These are phyloP conservation scores for Calephelis nemesis DNA, from an alignment of 1,140 invertebrate species.

Conservation along the genomic window DNA sequence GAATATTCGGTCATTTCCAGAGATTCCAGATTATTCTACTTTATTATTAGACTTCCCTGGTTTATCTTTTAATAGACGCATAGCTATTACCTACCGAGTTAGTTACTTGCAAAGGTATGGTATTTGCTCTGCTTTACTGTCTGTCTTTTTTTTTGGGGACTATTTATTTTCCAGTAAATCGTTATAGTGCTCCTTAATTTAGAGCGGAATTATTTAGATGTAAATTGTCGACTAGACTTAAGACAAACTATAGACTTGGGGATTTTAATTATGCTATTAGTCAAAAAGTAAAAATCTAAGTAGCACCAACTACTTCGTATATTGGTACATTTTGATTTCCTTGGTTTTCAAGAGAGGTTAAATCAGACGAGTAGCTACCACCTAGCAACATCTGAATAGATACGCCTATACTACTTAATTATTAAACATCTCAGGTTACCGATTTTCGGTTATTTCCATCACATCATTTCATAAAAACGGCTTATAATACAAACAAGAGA, in stretches of 20 bases:
- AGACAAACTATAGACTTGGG: too few relatives aligned
- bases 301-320: not conserved
- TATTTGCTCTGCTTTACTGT: too few relatives aligned
- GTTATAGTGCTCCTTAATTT: too few relatives aligned
- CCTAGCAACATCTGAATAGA: constrained; percentile 8
- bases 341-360: not conserved
- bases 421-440: constrained; percentile 62
- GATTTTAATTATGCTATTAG: too few relatives aligned
- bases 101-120: too few relatives aligned
- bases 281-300: not conserved
- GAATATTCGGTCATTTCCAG: not conserved
- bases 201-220: too few relatives aligned
- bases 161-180: too few relatives aligned
- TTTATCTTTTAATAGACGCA: not conserved
- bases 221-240: too few relatives aligned
- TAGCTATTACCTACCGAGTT: too few relatives aligned
- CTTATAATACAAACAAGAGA: constrained; percentile 78
- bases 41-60: not conserved
- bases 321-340: too few relatives aligned
- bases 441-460: constrained; percentile 76
- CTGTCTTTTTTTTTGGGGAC: too few relatives aligned
- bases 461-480: constrained; percentile 78
- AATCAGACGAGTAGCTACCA: not conserved
- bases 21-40: not conserved
- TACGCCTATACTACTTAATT: constrained; percentile 5